Conservation (phyloP, 2,888 invertebrate species). For the Auanema sp. region DNA sequence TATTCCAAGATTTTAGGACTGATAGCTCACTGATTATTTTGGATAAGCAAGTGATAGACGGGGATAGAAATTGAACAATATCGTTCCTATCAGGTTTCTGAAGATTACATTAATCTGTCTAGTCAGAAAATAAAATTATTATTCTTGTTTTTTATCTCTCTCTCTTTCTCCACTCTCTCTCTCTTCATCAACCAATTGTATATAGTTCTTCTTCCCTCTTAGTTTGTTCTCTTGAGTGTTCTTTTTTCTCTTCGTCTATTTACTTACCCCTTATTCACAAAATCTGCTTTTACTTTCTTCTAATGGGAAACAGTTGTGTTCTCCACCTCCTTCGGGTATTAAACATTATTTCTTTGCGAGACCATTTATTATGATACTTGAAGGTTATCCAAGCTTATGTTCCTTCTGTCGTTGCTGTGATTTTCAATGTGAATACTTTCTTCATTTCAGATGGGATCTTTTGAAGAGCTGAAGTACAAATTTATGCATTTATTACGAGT, state of each 20-base stretch:
- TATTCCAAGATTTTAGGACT: too few relatives aligned
- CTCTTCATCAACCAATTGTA: constrained; percentile 1
- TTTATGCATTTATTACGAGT: constrained; percentile 7
- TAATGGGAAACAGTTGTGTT: background rate
- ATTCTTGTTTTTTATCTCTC: background rate
- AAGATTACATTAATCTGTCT: too few relatives aligned
- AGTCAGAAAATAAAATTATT: background rate
- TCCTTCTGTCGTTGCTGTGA: too few relatives aligned
- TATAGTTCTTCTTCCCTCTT: constrained; percentile 3
- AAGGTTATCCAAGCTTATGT: too few relatives aligned
- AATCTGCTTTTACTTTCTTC: constrained; percentile 5
- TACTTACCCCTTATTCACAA: constrained; percentile 8
- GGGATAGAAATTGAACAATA: too few relatives aligned
- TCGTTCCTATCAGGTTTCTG: too few relatives aligned
- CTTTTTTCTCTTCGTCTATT: constrained; percentile 2
- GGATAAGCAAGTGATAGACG: too few relatives aligned
- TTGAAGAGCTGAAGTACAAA: too few relatives aligned
- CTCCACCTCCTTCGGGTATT: background rate
- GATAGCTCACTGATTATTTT: too few relatives aligned
- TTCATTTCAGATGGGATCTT: too few relatives aligned
- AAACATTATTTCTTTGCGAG: background rate
- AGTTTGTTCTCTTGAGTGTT: constrained; percentile 1
- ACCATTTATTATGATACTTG: too few relatives aligned
- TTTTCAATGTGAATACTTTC: too few relatives aligned
- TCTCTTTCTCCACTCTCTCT: constrained; percentile 12